Conservation (phyloP, 2,113 vertebrate genomes). For the Microcebus ravelobensis region DNA sequence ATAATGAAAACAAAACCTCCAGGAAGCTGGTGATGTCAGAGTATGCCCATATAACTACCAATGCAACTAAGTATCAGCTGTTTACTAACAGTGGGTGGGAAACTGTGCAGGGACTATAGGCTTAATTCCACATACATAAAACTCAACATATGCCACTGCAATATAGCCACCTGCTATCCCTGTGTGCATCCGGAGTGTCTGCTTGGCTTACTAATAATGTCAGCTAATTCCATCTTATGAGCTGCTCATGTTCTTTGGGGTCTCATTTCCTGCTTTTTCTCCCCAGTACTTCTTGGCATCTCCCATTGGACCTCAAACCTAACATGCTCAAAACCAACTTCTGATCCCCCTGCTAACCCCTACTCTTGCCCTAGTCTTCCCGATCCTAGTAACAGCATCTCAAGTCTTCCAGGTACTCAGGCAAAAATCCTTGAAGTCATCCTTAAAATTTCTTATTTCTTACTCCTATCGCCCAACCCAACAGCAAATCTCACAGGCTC, state of each 20-base stretch:
- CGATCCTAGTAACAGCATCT: fast-evolving
- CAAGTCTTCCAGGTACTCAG: fast-evolving
- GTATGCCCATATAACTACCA: fast-evolving
- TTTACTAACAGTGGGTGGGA: too few relatives aligned
- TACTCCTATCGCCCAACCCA: neutral
- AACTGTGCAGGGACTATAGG: fast-evolving
- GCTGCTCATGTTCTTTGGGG: fast-evolving
- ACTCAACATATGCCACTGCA: too few relatives aligned
- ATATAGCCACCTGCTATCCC: neutral
- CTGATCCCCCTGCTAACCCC: too few relatives aligned
- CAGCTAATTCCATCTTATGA: fast-evolving
- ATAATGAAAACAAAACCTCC: neutral
- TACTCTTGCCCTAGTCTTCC: too few relatives aligned
- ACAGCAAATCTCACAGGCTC: too few relatives aligned
- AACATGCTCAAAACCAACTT: neutral
- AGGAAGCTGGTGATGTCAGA: neutral
- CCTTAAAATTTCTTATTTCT: neutral
- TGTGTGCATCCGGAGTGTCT: fast-evolving
- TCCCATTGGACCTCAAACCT: neutral
- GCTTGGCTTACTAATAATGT: fast-evolving
- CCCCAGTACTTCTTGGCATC: neutral
- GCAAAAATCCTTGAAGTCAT: too few relatives aligned
- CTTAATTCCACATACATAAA: fast-evolving
- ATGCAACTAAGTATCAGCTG: fast-evolving
- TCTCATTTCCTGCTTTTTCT: neutral